Base-by-base conservation (phyloP, 2,888 invertebrate species). In the Spilosoma lubricipeda region DNA sequence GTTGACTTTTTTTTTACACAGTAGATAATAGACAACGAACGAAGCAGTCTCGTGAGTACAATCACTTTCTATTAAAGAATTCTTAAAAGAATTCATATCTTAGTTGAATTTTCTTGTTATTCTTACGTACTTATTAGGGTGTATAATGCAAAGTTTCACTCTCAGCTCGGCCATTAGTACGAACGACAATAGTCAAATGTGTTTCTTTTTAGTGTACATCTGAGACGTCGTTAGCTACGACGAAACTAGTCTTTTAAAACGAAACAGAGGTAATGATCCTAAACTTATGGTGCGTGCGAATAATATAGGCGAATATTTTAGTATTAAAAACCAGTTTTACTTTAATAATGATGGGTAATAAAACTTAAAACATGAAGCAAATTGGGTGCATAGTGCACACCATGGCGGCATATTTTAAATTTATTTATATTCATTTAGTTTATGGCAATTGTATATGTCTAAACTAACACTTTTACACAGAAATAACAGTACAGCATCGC, bases 41-140 rank as follows among this genome's bases (percentile, higher is more conserved):
- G 59, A 70, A 75, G 73, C 18, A 36, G 77, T 80, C 48, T 73
- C 56, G 42, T 67, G 48, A 3, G 52, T 72, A 39, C 30, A 63
- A 63, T 63, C 15, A 63, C 30, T 63, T 63, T 63, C 63, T 18
- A 30, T 63, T 30, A 63, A 2, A 63, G 63, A 30, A 63, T 18
- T 27, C 59, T 30, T 63, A 18, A 30, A 59, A 30, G 5, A 30
- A 18, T 30, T 30, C 7, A 30, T 63, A 63, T 63, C 15, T 15
- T 30, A 18, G 27, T 30, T 18, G 30, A 30, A 63, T 63, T 59
- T 56, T 59, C 59, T 27, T 59, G 27, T 27, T 59, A n/a, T 59
- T 59, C 13, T 59, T 27, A 27, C 13, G 13, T 59, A 59, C 27
- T 59, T 59, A 30, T 63, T 63, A 8, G 30, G 27, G 18, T 30